A percentile compares a stretch with the other conserved stretches of the same genome.
phyloP scores from a whole-genome alignment of 2,113 vertebrate species.

The Castor canadensis region DNA sequence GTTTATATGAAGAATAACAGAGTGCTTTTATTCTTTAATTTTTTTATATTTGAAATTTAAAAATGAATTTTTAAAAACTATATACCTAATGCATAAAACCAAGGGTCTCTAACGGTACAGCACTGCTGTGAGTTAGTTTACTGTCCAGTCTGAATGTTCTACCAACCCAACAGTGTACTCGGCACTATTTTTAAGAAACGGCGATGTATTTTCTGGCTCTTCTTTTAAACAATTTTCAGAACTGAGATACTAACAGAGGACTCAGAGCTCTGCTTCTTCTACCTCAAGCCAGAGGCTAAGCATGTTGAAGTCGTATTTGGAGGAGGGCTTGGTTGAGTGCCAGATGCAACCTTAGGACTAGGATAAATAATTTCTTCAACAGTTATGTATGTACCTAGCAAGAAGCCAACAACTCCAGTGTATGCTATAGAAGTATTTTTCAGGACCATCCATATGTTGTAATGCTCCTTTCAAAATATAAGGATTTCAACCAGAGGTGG shows the following conservation, averaged over 20 bases:
- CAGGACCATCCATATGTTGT: slow-evolving; percentile 82
- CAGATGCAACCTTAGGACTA: slow-evolving; percentile 36
- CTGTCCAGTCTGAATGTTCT: not conserved
- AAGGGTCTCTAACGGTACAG: not conserved
- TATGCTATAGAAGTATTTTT: slow-evolving; percentile 89
- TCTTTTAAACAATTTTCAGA: slow-evolving; percentile 60
- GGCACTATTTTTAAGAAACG: not conserved
- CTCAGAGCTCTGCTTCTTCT: slow-evolving; percentile 34
- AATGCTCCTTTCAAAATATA: slow-evolving; percentile 86
- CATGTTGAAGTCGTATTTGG: slow-evolving; percentile 76
- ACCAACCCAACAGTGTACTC: too few species aligned
- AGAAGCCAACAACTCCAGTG: slow-evolving; percentile 90
- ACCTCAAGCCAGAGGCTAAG: slow-evolving; percentile 71
- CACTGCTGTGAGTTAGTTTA: not conserved
- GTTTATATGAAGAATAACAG: slow-evolving; percentile 18
- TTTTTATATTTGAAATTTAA: slow-evolving; percentile 48
- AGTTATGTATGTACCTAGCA: slow-evolving; percentile 90
- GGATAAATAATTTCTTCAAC: slow-evolving; percentile 91
- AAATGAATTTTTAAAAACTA: slow-evolving; percentile 45
- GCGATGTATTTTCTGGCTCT: not conserved
- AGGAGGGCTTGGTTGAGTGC: slow-evolving; percentile 53
- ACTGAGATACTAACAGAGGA: not conserved
- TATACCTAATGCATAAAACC: slow-evolving; percentile 16
- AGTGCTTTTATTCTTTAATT: slow-evolving; percentile 45
- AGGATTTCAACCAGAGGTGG: slow-evolving; percentile 92